Evolutionary conservation across 2,797 vertebrate genomes (phyloP).

Genomic region (Monodelphis domestica): DNA sequence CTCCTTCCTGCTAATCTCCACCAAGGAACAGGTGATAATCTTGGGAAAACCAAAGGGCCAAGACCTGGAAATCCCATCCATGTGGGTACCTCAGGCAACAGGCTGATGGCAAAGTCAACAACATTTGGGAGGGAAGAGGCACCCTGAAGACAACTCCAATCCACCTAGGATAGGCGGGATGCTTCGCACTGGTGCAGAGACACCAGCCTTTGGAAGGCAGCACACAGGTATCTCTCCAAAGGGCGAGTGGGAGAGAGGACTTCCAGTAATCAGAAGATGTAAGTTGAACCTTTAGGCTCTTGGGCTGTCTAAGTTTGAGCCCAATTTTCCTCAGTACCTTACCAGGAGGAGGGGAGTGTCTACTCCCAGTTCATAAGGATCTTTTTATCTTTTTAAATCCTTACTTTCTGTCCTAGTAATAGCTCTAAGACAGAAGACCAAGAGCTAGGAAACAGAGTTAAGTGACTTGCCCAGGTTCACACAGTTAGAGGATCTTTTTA

Average conservation of each 20-base stretch:
- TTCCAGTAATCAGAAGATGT: not conserved
- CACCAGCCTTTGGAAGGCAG: too few species aligned
- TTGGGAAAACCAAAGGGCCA: not conserved
- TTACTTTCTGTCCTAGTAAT: too few species aligned
- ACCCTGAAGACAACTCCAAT: not conserved
- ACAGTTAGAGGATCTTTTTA: too few species aligned
- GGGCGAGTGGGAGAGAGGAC: not conserved
- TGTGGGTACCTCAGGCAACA: not conserved
- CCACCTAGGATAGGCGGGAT: not conserved
- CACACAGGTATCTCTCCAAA: too few species aligned
- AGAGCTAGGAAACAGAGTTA: too few species aligned
- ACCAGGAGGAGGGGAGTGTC: not conserved
- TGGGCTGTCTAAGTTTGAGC: not conserved
- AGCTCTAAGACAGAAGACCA: too few species aligned
- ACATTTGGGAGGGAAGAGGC: not conserved
- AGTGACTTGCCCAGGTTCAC: too few species aligned
- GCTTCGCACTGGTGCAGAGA: not conserved
- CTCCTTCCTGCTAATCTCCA: not conserved
- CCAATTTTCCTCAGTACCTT: not conserved
- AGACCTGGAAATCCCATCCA: not conserved
- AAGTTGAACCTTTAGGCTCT: not conserved
- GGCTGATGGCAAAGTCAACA: not conserved
- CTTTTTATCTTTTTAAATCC: too few species aligned
- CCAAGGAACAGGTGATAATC: not conserved
- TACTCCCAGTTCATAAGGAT: not conserved